Evolutionary conservation across 1,140 invertebrate genomes (phyloP).

Genomic region (Zaprionus camerounensis): DNA sequence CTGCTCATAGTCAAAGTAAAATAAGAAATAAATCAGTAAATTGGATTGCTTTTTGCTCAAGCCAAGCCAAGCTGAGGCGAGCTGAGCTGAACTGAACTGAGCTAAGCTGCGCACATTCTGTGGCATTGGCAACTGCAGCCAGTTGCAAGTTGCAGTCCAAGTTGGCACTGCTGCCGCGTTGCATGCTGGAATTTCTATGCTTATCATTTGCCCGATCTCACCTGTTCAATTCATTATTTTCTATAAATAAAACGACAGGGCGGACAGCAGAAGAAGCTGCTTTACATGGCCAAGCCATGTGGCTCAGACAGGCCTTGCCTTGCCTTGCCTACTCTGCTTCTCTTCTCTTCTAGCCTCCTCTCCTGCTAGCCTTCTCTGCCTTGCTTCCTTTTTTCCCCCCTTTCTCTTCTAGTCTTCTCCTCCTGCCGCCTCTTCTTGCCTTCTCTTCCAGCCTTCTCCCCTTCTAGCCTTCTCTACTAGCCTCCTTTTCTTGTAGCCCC

Average conservation of each 20-base stretch:
- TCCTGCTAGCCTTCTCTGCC: neutral
- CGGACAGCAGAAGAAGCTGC: slow-evolving; percentile 58
- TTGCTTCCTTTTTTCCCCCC: neutral
- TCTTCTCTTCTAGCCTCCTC: neutral
- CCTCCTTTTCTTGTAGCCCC: too few species aligned
- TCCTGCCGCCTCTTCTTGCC: too few species aligned
- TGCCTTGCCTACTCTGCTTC: neutral
- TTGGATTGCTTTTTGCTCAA: slow-evolving; percentile 78
- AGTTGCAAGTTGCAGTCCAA: slow-evolving; percentile 21
- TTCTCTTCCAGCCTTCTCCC: too few species aligned
- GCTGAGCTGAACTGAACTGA: neutral
- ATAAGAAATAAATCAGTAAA: slow-evolving; percentile 83
- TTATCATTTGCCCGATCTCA: slow-evolving; percentile 78
- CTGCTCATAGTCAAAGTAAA: slow-evolving; percentile 78
- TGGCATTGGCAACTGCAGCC: slow-evolving; percentile 54
- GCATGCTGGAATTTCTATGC: slow-evolving; percentile 81
- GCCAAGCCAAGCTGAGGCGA: slow-evolving; percentile 48
- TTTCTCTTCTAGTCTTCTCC: too few species aligned
- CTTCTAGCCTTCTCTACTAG: too few species aligned
- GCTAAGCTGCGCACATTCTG: slow-evolving; percentile 34
- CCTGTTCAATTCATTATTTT: slow-evolving; percentile 83
- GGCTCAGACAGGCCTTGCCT: neutral
- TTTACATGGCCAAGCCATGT: slow-evolving; percentile 55
- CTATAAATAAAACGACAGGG: slow-evolving; percentile 70
- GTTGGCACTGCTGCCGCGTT: slow-evolving; percentile 50